Evolutionary conservation across 1,140 invertebrate genomes (phyloP).

Genomic region (Mya arenaria): DNA sequence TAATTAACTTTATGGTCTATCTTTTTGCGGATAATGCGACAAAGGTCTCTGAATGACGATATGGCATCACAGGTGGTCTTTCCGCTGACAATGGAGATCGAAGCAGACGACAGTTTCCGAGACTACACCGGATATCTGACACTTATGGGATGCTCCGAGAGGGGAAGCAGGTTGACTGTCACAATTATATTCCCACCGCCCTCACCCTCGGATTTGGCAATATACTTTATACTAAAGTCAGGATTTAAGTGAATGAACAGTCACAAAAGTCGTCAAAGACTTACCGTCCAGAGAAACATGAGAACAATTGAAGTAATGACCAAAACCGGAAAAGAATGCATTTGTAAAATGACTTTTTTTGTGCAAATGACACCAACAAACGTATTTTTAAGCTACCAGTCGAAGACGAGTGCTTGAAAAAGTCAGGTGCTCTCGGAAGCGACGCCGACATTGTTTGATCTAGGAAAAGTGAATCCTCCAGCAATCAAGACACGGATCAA

Average conservation of each 20-base stretch:
- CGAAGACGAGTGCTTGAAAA: slow-evolving; percentile 78
- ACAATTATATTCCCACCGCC: slow-evolving; percentile 59
- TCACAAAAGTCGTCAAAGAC: slow-evolving; percentile 85
- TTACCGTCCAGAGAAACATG: slow-evolving; percentile 90
- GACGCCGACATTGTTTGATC: slow-evolving; percentile 8
- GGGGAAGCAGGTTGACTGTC: slow-evolving; percentile 50
- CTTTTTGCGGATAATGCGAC: slow-evolving; percentile 50
- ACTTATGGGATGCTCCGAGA: slow-evolving; percentile 48
- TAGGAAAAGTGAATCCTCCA: slow-evolving; percentile 46
- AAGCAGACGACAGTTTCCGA: slow-evolving; percentile 55
- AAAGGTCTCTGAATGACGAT: neutral
- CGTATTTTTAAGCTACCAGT: slow-evolving; percentile 91
- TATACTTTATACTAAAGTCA: slow-evolving; percentile 66
- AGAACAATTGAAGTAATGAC: slow-evolving; percentile 93
- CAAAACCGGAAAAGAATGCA: slow-evolving; percentile 94
- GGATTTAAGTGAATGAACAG: slow-evolving; percentile 69
- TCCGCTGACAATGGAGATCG: slow-evolving; percentile 56
- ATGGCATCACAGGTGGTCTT: slow-evolving; percentile 49
- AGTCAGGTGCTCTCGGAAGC: slow-evolving; percentile 30
- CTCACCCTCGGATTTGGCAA: slow-evolving; percentile 75
- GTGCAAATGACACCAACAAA: slow-evolving; percentile 95
- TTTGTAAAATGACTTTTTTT: slow-evolving; percentile 93
- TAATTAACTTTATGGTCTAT: no score
- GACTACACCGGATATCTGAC: slow-evolving; percentile 55
- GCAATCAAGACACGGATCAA: slow-evolving; percentile 37